phyloP scores from a whole-genome alignment of 2,888 invertebrate species.

The Opisthograptis luteolata region DNA sequence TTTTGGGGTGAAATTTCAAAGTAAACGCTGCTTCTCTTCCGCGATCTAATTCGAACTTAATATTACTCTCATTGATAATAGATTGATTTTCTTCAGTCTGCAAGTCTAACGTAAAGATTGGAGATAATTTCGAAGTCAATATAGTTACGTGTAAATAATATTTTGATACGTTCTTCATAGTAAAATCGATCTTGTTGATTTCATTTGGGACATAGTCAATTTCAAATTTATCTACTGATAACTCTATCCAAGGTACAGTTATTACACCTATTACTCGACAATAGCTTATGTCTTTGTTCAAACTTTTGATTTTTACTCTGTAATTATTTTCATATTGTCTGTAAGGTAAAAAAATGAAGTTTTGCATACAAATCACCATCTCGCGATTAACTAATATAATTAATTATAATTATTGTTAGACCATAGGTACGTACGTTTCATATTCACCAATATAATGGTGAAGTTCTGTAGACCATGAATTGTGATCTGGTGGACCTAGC shows the following conservation, averaged over 20 bases:
- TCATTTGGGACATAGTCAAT: constrained; percentile 52
- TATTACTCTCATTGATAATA: constrained; percentile 54
- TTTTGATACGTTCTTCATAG: constrained; percentile 73
- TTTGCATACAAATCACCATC: no score
- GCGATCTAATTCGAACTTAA: constrained; percentile 66
- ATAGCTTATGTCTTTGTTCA: constrained; percentile 69
- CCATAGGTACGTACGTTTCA: constrained; percentile 68
- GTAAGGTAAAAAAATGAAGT: no score
- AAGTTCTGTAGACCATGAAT: constrained; percentile 60
- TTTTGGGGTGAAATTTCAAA: constrained; percentile 68
- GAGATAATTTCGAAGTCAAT: constrained; percentile 60
- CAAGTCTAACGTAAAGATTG: constrained; percentile 62
- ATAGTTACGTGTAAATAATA: constrained; percentile 64
- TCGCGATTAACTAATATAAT: no score
- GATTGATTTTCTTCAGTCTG: constrained; percentile 49
- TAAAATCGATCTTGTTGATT: constrained; percentile 59
- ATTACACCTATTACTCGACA: constrained; percentile 71
- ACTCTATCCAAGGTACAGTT: constrained; percentile 69
- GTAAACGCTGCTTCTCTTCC: constrained; percentile 48
- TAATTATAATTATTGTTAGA: no score
- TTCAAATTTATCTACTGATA: constrained; percentile 71
- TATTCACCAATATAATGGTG: constrained; percentile 61
- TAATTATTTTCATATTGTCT: constrained; percentile 69
- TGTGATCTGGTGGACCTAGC: constrained; percentile 79
- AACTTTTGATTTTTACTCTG: constrained; percentile 62